A percentile compares a stretch with the other conserved stretches of the same genome.
Evolutionary conservation across 2,888 invertebrate genomes (phyloP).

Genomic region (Lycophotia porphyrea): DNA sequence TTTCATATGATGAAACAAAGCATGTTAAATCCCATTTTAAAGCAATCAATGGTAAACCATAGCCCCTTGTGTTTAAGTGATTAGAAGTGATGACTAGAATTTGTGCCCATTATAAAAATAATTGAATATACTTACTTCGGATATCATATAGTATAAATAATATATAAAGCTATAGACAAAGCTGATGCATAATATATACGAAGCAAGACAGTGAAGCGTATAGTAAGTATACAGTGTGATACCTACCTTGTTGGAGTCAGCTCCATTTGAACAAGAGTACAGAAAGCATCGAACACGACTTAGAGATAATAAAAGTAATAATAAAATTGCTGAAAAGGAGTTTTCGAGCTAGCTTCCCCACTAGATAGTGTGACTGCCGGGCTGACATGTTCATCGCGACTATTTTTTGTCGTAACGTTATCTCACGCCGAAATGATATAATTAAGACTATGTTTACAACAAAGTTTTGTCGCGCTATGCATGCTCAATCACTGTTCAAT

Average conservation of each 20-base stretch:
- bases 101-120: slow-evolving; percentile 41
- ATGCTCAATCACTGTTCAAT: not conserved
- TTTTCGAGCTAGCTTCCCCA: slow-evolving; percentile 46
- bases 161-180: slow-evolving; percentile 72
- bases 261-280: slow-evolving; percentile 70
- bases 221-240: slow-evolving; percentile 70
- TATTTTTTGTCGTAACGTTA: not conserved
- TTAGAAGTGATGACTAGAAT: slow-evolving; percentile 45
- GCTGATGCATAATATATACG: slow-evolving; percentile 68
- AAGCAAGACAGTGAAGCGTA: slow-evolving; percentile 75
- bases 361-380: slow-evolving; percentile 39
- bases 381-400: not conserved
- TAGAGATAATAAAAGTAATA: slow-evolving; percentile 61
- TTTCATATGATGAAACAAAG: slow-evolving; percentile 49
- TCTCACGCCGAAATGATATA: not conserved
- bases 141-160: slow-evolving; percentile 37
- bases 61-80: slow-evolving; percentile 51
- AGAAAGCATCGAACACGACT: slow-evolving; percentile 66
- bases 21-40: slow-evolving; percentile 52
- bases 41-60: slow-evolving; percentile 63
- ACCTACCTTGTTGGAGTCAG: slow-evolving; percentile 86
- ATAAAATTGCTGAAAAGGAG: slow-evolving; percentile 47
- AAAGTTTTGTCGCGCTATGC: not conserved
- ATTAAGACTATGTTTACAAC: not conserved
- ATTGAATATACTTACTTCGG: slow-evolving; percentile 46